Conservation (phyloP, 1,140 invertebrate species). For the Micrasema minimum region DNA sequence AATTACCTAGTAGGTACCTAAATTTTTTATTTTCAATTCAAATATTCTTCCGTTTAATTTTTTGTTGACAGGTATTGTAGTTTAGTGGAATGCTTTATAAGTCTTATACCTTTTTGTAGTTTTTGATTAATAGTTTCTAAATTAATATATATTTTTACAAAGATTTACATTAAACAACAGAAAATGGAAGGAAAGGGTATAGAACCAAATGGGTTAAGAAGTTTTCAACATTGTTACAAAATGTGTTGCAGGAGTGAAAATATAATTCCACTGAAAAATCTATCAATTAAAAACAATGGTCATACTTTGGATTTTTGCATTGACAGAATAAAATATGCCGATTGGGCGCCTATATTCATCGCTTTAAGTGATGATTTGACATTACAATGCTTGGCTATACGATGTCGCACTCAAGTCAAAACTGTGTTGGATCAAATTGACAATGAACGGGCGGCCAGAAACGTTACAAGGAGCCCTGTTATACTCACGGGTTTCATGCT, state of each 20-base stretch:
- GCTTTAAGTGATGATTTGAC: conserved; percentile 73
- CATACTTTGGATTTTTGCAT: conserved; percentile 72
- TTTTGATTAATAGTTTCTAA: conserved; percentile 18
- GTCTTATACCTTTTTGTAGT: conserved; percentile 12
- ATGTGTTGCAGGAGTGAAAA: conserved; percentile 66
- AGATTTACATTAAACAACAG: neutral
- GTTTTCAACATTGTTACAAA: conserved; percentile 64
- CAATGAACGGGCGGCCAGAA: conserved; percentile 63
- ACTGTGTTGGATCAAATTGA: conserved; percentile 65
- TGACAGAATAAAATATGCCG: conserved; percentile 75
- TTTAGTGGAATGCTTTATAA: no score
- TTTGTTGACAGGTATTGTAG: neutral
- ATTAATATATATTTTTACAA: conserved; percentile 33
- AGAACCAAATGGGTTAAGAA: conserved; percentile 42
- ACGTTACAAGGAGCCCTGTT: conserved; percentile 61
- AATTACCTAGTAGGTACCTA: no score
- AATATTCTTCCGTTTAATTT: no score
- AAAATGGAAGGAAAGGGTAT: conserved; percentile 21
- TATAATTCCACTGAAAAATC: conserved; percentile 60
- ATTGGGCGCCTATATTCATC: conserved; percentile 76
- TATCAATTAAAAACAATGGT: conserved; percentile 59
- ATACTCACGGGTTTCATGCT: conserved; percentile 65
- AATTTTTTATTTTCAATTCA: no score
- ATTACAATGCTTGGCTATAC: conserved; percentile 69
- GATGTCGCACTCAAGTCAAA: conserved; percentile 63